phyloP scores from a whole-genome alignment of 2,113 vertebrate species.

The Dunckerocampus dactyliophorus region DNA sequence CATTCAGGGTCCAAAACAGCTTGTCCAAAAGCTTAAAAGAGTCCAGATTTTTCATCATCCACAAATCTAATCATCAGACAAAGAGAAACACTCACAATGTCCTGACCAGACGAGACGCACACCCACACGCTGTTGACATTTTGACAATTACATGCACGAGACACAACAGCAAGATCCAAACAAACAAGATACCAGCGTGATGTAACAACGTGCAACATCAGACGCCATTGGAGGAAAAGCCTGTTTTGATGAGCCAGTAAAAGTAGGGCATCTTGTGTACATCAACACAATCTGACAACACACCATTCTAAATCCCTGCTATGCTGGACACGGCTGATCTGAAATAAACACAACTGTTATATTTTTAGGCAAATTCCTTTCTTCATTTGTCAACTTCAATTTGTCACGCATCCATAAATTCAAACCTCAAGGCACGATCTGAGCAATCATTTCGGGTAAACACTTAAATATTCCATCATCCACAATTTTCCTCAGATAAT shows the following conservation, averaged over 20 bases:
- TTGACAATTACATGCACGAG: constrained; percentile 11
- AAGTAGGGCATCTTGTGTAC: constrained; percentile 53
- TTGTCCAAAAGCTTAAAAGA: background rate
- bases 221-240: constrained; percentile 44
- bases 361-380: background rate
- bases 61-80: constrained; percentile 25
- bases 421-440: constrained; percentile 17
- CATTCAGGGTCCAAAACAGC: background rate
- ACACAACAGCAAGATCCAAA: constrained; percentile 27
- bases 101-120: constrained; percentile 15
- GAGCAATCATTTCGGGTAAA: constrained; percentile 55
- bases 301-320: background rate
- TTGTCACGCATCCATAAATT: constrained; percentile 17
- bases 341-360: background rate
- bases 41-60: background rate
- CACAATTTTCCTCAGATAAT: constrained; percentile 46
- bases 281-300: constrained; percentile 33
- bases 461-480: constrained; percentile 55
- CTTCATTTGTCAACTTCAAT: constrained; percentile 13
- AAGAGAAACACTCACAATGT: background rate
- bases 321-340: background rate
- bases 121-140: constrained; percentile 22
- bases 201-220: constrained; percentile 61
- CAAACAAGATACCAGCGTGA: constrained; percentile 54
- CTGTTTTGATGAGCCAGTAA: constrained; percentile 47